Conservation (phyloP, 30 jellyfish, hydroid and myxozoan genomes). For the Hydra vulgaris region DNA sequence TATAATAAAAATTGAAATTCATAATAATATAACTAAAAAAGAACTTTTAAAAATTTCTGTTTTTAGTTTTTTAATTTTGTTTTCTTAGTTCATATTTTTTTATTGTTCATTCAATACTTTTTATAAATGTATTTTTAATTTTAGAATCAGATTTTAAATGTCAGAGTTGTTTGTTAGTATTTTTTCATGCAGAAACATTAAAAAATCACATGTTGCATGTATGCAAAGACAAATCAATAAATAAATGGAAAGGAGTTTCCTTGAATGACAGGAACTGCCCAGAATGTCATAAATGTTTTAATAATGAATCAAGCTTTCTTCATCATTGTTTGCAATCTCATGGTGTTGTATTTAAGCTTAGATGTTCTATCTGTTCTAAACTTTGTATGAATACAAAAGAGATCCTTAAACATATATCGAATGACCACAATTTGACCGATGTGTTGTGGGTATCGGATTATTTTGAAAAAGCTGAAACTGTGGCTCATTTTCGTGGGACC, state of each 20-base stretch:
- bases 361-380: background rate
- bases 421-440: background rate
- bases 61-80: too few relatives aligned
- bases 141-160: constrained; percentile 8
- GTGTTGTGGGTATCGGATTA: background rate
- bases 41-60: too few relatives aligned
- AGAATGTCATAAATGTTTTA: background rate
- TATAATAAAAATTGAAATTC: too few relatives aligned
- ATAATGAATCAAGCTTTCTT: background rate
- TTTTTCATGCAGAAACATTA: constrained; percentile 20
- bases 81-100: background rate
- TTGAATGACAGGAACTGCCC: background rate
- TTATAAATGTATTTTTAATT: background rate
- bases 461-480: constrained; percentile 3
- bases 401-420: background rate
- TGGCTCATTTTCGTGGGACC: background rate
- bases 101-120: too few relatives aligned
- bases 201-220: constrained; percentile 8
- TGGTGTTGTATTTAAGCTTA: background rate
- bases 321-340: background rate
- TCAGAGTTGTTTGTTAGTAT: constrained; percentile 5
- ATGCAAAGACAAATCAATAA: background rate
- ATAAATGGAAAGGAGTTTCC: background rate
- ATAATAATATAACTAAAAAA: too few relatives aligned
- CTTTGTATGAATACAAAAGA: background rate